Evolutionary conservation across 2,888 invertebrate species (phyloP), one percentile per base, ranked within the genome.

Genomic region (Hedychridium roseum): DNA sequence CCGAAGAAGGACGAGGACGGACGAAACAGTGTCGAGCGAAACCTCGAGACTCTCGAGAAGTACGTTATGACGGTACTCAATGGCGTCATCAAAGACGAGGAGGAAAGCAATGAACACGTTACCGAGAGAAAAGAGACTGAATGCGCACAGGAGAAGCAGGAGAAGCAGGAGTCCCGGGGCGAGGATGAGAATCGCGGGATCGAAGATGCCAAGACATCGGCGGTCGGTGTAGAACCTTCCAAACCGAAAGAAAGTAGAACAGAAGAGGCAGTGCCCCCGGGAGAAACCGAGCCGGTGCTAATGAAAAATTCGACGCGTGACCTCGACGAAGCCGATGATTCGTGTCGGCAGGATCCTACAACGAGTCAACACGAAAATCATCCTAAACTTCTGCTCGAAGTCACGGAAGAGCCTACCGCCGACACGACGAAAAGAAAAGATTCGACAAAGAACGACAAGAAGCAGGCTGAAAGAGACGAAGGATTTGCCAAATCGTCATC

Each of bases 41-140:
- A 76, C 43, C 65, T 78, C 9, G 76, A 76, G 39, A 75, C 68
- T 11, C 59, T 77, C 2, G 76, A 76, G 46, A 74, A 76, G 43
- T 75, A 73, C 65, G 76, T 78, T 41, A 78, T 77, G 77, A 78
- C 77, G 27, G 76, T 78, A 37, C 50, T 78, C 18, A 78, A 73
- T 48, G 74, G 74, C 3, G 76, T 77, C 12, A 77, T 78, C 32
- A 71, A 78, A 44, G 73, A 74, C 42, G 70, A 77, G 41, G 74
- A 72, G 41, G 64, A 70, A 50, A 53, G 47, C 23, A 41, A 52
- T n/a, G 43, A 49, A 6, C 32, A 50, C 4, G 18, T 30, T 1
- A 39, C 14, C 2, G 38, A 16, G 12, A 54, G 43, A 12, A 49
- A 46, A n/a, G 51, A 57, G 2, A 5, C 21, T 1, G 55, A 38